Base-by-base conservation (phyloP, 2,113 vertebrate genomes). In the Psittacula cyanocephala region DNA sequence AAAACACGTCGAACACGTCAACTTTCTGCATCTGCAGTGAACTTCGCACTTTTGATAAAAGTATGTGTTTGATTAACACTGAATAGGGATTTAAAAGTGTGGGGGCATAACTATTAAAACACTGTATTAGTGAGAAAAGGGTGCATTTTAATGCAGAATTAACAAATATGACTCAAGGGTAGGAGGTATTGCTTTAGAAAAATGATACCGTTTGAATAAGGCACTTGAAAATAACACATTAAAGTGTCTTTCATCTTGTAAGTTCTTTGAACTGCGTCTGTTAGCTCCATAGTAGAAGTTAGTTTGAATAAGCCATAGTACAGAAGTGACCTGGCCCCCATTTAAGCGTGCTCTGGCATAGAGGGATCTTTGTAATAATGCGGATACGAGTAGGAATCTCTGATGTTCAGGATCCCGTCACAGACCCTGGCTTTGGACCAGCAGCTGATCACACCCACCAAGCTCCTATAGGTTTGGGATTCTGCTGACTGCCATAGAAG, bases 91-190 rank as follows among this genome's bases (percentile, higher is more conserved):
- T 96, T 92, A 31, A 95, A 91, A 93, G 87, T 83, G 59, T 82
- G 87, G 95, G 76, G 95, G 55, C 37, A 82, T 65, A 87, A 72
- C 88, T 88, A 80, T 97, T 97, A 95, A 92, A 97, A 84, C 10
- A 50, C 28, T 71, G 31, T 84, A 15, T 77, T 75, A 80, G 63
- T 93, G 74, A 94, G 78, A 81, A 94, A 96, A 69, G 64, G 44
- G 43, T 80, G 79, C 67, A 95, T 97, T 97, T 97, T 95, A 97
- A 97, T 93, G 75, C 68, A 64, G 87, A 96, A 93, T 97, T 97
- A 97, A 91, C 81, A 95, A 95, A 89, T 81, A 64, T 64, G 60
- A 83, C 90, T 94, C 9, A 35, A 91, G 59, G 82, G 59, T 88
- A 93, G 60, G 87, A 92, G 80, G 44, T 43, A 46, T 91, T 96